Conservation (phyloP, 2,797 vertebrate genomes). For the Danio albolineatus region DNA sequence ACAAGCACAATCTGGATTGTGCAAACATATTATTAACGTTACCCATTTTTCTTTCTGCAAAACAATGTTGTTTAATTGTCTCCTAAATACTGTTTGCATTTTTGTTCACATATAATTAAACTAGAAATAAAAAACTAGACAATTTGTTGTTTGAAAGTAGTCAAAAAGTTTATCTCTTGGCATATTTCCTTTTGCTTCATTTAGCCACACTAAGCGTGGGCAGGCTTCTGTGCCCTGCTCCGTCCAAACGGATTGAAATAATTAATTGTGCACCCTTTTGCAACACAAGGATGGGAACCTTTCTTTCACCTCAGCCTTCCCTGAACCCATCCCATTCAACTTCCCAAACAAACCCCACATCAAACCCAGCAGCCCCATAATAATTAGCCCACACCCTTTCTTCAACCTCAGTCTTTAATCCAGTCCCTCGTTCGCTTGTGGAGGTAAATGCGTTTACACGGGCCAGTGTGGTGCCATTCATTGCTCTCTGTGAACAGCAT, state of each 20-base stretch:
- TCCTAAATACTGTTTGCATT: neutral
- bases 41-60: neutral
- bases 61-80: neutral
- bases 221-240: constrained; percentile 17
- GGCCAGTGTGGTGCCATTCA: constrained; percentile 73
- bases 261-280: constrained; percentile 60
- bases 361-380: constrained; percentile 53
- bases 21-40: neutral
- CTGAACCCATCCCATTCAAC: constrained; percentile 55
- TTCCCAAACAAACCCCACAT: constrained; percentile 56
- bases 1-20: neutral
- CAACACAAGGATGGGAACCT: constrained; percentile 61
- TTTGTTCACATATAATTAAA: constrained; percentile 16
- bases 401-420: constrained; percentile 19
- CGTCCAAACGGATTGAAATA: constrained; percentile 61
- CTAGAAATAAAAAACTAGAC: neutral
- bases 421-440: constrained; percentile 39
- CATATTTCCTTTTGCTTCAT: neutral
- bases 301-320: constrained; percentile 45
- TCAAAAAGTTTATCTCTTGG: neutral
- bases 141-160: neutral
- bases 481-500: constrained; percentile 87
- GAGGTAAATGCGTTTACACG: constrained; percentile 68
- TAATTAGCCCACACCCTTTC: constrained; percentile 52
- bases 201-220: constrained; percentile 21